Percentiles rank a stretch among this genome's conserved stretches.
Conservation (phyloP, 2,113 vertebrate genomes). For the Hemicordylus capensis region DNA sequence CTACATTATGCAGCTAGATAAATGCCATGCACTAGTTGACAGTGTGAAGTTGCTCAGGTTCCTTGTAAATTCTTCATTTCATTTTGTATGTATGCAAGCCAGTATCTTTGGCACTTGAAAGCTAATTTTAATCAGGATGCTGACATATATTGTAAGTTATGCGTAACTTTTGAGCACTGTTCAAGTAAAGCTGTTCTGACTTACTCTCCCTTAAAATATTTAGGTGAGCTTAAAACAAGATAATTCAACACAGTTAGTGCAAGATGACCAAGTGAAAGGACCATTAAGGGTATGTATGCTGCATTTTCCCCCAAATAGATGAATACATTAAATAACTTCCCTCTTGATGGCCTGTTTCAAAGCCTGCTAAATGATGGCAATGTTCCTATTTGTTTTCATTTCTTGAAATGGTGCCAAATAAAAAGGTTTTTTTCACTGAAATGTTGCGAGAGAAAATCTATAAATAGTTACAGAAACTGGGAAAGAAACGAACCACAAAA, state of each 20-base stretch:
- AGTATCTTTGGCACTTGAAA: neutral
- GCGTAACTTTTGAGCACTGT: neutral
- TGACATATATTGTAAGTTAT: neutral
- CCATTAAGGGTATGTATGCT: slow-evolving; percentile 87
- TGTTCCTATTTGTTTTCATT: neutral
- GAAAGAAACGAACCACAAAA: neutral
- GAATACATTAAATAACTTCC: neutral
- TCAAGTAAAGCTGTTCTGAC: neutral
- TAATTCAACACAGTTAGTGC: slow-evolving; percentile 92
- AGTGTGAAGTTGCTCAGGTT: neutral
- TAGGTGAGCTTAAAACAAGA: slow-evolving; percentile 95
- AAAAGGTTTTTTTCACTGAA: neutral
- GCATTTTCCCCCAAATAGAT: neutral
- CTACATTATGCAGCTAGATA: neutral
- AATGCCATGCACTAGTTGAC: neutral
- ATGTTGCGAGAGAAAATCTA: neutral
- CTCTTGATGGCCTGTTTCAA: neutral
- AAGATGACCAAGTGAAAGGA: slow-evolving; percentile 99
- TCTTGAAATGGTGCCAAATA: neutral
- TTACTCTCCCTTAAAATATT: slow-evolving; percentile 48
- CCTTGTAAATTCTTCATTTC: neutral
- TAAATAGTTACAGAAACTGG: neutral
- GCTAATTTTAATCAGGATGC: neutral
- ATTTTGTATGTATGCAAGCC: neutral
- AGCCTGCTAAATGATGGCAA: neutral